Base-by-base conservation (phyloP, 1,140 invertebrate species). In the Drosophila mauritiana region DNA sequence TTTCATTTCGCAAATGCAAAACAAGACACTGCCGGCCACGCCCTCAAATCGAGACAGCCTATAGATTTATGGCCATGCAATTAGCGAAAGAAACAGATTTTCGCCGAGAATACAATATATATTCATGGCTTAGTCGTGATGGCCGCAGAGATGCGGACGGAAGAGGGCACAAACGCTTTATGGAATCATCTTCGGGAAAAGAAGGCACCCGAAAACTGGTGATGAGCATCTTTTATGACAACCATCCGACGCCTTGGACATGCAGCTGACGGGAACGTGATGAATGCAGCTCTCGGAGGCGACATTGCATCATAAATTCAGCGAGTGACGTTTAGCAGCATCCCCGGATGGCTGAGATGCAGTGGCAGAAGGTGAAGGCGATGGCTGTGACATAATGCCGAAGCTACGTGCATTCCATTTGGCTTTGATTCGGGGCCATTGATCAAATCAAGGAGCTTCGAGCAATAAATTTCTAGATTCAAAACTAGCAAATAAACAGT, bases 1-100 rank as follows among this genome's bases (percentile, higher is more conserved):
- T 83, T 86, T 86, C 86, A 90, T 86, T 90, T 83, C 67, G 75
- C 63, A 86, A 86, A 88, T 86, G 83, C 84, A 89, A 88, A 86
- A 86, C 83, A 86, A 86, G 83, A 88, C 62, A 53, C 58, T 72
- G 36, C 20, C 22, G 62, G 72, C 79, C 78, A 82, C 83, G 78
- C 83, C 83, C 76, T 48, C 72, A 27, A 22, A 53, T 65, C 55
- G 72, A 57, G 62, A 79, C 51, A 78, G 83, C 83, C 83, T 65
- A 83, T 76, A 55, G 81, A 89, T 86, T 76, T 83, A 13, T 48
- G 63, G 61, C 56, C 49, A 10, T 13, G 70, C 72, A 86, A 86
- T 86, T 86, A 86, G 83, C 64, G 65, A 70, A 69, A 62, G 67
- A 79, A 77, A 68, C 56, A 51, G 78, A 63, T 62, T 36, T 25